phyloP scores from a whole-genome alignment of 2,888 invertebrate species.

The Osedax fenrisi region DNA sequence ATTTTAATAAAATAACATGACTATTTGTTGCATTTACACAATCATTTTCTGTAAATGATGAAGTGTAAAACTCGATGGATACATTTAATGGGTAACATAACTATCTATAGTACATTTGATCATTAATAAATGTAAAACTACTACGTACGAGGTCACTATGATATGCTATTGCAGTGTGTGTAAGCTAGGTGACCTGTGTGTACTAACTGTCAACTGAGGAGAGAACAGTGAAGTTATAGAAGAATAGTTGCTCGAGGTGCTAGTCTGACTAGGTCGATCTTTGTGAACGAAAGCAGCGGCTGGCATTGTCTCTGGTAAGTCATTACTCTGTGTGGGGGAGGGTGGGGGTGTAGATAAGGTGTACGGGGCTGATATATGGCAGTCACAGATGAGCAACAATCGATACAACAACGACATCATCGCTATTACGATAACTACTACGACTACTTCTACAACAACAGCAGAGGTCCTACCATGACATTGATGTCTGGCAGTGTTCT shows the following conservation, averaged over 20 bases:
- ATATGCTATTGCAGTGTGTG: no score
- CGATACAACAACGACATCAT: no score
- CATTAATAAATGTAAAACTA: no score
- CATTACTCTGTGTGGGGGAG: conserved; percentile 59
- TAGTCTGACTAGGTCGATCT: conserved; percentile 44
- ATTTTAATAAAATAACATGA: no score
- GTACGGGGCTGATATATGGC: background rate
- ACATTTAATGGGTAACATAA: no score
- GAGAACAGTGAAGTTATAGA: conserved; percentile 40
- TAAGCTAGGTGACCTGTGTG: no score
- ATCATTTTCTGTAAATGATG: no score
- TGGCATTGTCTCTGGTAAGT: conserved; percentile 77
- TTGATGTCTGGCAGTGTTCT: conserved; percentile 92
- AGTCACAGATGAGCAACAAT: background rate
- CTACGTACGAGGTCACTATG: no score
- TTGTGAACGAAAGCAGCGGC: conserved; percentile 67
- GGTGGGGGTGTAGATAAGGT: background rate
- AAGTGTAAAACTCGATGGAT: no score
- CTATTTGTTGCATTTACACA: no score
- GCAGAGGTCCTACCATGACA: conserved; percentile 58
- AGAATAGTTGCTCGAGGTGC: conserved; percentile 47
- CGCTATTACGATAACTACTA: no score
- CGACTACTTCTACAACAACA: background rate
- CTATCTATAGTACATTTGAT: no score
- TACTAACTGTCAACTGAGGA: background rate